Evolutionary conservation across 2,797 vertebrate genomes (phyloP).

Genomic region (Cheirogaleus major): DNA sequence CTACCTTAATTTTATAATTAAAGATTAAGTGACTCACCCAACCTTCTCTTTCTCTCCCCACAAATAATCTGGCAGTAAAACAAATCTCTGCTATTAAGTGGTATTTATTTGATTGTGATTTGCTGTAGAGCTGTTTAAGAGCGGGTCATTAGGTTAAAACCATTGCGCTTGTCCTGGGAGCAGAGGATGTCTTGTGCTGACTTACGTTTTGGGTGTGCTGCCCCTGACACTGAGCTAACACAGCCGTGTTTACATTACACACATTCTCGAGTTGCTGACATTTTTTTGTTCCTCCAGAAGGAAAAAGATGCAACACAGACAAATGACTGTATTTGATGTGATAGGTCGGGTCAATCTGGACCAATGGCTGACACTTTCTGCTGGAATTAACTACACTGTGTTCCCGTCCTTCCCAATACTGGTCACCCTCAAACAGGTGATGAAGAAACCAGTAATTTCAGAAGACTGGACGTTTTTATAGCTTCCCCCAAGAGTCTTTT

Average conservation of each 20-base stretch:
- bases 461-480: not conserved
- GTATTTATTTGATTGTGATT: conserved; percentile 84
- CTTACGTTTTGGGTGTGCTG: conserved; percentile 60
- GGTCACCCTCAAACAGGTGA: not conserved
- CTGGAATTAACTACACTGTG: not conserved
- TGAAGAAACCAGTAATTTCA: not conserved
- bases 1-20: conserved; percentile 82
- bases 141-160: conserved; percentile 76
- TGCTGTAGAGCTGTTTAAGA: conserved; percentile 81
- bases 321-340: conserved; percentile 50
- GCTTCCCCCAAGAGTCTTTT: not conserved
- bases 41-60: conserved; percentile 52
- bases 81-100: conserved; percentile 80
- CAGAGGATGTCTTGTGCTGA: conserved; percentile 57
- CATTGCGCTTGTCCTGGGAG: conserved; percentile 66
- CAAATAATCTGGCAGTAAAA: conserved; percentile 78
- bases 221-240: conserved; percentile 51
- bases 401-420: not conserved
- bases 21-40: conserved; percentile 76
- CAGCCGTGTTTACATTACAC: conserved; percentile 68
- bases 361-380: not conserved
- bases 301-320: conserved; percentile 57
- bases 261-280: conserved; percentile 62
- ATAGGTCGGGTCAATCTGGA: conserved; percentile 7
- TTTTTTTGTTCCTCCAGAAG: conserved; percentile 33